Base-by-base conservation (phyloP, 2,797 vertebrate genomes). In the Lepilemur ruficaudatus region DNA sequence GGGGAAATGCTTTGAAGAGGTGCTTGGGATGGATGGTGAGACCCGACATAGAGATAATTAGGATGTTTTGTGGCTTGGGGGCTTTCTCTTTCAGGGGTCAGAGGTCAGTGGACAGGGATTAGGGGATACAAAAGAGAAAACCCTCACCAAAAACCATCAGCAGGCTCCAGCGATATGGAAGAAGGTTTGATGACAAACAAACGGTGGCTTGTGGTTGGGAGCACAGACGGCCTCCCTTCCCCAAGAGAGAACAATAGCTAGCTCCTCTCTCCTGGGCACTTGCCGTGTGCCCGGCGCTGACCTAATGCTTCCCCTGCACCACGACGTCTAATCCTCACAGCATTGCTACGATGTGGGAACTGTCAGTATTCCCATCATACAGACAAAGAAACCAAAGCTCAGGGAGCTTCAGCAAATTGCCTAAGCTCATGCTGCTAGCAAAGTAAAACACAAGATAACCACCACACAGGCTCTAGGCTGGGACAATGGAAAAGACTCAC, bases 341-440 rank as follows among this genome's bases (percentile, higher is more conserved):
- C 30, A 41, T 38, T 23, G 32, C 30, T 6, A 0, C 12, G 52
- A 46, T 30, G 2, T 38, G 10, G 12, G 5, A 57, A 67, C 32
- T 43, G 13, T 52, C 30, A 10, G 38, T 20, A 43, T 50, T 91
- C 20, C 23, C 20, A 32, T 88, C 89, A 86, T 76, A 80, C 57
- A 30, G 30, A 57, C 57, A 80, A 72, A 96, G 90, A 93, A 91
- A 67, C 57, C 63, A 61, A 96, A 86, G 48, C 38, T 67, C 52
- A 43, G 48, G 38, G n/a, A 90, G 43, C n/a, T 32, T 59, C 38
- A 1, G 12, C 50, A 41, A 22, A 17, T 50, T 63, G 32, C 25
- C 61, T 82, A 57, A 86, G 61, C 52, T 70, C n/a, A 18, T 8
- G 17, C 15, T 63, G 22, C 15, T 52, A 59, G 38, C 61, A 69